phyloP scores from a whole-genome alignment of 2,888 invertebrate species.

The Drepanosiphum platanoidis region DNA sequence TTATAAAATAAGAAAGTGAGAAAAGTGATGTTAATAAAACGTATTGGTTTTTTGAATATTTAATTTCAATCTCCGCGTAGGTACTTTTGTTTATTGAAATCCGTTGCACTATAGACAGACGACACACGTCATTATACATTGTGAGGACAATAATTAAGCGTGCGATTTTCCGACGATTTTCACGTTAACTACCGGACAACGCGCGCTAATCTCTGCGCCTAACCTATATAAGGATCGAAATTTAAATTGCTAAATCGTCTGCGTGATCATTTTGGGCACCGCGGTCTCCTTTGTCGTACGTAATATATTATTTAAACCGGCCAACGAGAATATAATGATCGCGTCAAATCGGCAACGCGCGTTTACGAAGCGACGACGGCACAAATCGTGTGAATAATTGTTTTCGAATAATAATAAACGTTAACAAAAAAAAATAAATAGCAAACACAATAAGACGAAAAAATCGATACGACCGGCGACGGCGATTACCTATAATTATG shows the following conservation, averaged over 20 bases:
- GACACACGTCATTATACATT: background rate
- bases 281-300: background rate
- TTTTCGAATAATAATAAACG: too few relatives aligned
- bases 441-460: too few relatives aligned
- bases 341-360: background rate
- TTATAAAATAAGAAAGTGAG: background rate
- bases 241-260: background rate
- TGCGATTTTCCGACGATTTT: background rate
- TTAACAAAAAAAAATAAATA: background rate
- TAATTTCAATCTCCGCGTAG: background rate
- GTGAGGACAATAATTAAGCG: background rate
- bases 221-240: constrained; percentile 6
- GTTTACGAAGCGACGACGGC: too few relatives aligned
- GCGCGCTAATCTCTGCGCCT: background rate
- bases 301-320: too few relatives aligned
- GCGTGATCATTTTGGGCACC: background rate
- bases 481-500: background rate
- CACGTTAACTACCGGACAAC: background rate
- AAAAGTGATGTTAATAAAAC: background rate
- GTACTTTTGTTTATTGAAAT: background rate
- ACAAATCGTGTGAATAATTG: too few relatives aligned
- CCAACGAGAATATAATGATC: background rate
- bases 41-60: constrained; percentile 1
- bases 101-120: background rate
- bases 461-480: background rate